Conservation (phyloP, 2,113 vertebrate genomes). For the Anhinga rufa region DNA sequence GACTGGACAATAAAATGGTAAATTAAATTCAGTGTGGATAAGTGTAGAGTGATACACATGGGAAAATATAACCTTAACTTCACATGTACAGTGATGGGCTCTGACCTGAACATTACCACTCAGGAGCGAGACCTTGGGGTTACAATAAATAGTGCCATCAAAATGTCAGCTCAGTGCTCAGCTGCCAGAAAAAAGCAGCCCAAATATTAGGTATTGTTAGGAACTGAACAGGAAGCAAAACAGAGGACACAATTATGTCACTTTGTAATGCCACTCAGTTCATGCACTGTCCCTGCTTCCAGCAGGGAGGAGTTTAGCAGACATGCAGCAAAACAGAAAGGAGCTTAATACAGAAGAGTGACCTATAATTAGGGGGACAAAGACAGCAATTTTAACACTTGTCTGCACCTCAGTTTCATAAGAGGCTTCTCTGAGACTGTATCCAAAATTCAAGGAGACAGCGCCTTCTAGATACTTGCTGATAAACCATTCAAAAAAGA, state of each 20-base stretch:
- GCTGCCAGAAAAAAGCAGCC: conserved; percentile 1
- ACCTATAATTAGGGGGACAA: neutral
- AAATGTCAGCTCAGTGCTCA: conserved; percentile 45
- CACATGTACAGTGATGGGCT: conserved; percentile 12
- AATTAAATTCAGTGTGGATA: conserved; percentile 40
- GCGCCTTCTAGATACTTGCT: neutral
- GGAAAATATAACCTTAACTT: conserved; percentile 54
- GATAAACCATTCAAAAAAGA: neutral
- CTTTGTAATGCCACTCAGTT: neutral
- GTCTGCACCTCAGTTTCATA: neutral
- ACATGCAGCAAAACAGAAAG: neutral
- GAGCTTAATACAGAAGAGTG: neutral
- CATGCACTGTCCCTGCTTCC: neutral
- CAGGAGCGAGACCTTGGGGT: conserved; percentile 37
- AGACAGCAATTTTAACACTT: neutral
- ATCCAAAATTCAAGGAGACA: neutral
- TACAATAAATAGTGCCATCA: conserved; percentile 40
- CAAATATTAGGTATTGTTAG: conserved; percentile 2
- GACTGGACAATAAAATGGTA: conserved; percentile 36
- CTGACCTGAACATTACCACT: conserved; percentile 1
- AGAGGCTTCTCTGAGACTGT: neutral
- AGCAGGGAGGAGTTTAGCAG: neutral
- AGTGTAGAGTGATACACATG: conserved; percentile 16
- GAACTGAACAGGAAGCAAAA: conserved; percentile 6
- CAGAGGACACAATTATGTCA: neutral